A percentile compares a stretch with the other conserved stretches of the same genome.
Evolutionary conservation across 2,888 invertebrate species (phyloP).

Genomic region (Charanyca ferruginea): DNA sequence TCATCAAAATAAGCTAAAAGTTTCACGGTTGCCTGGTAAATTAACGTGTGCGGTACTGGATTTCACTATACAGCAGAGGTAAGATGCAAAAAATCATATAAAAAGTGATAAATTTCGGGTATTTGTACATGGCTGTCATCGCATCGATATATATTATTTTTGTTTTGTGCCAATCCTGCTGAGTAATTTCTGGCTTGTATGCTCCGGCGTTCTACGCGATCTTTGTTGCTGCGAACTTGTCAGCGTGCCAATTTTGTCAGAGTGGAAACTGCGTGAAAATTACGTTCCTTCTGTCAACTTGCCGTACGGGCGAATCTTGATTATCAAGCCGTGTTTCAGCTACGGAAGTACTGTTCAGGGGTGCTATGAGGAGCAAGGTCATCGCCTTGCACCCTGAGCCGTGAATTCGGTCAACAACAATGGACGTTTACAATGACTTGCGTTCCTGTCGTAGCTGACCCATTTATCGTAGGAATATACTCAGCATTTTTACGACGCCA

Average conservation of each 20-base stretch:
- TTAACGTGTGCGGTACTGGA: conserved; percentile 41
- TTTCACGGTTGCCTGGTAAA: conserved; percentile 43
- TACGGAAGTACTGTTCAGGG: conserved; percentile 38
- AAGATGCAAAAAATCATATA: conserved; percentile 36
- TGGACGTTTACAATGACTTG: conserved; percentile 55
- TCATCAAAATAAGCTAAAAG: conserved; percentile 58
- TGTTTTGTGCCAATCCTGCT: conserved; percentile 73
- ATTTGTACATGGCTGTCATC: conserved; percentile 53
- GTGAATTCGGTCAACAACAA: conserved; percentile 34
- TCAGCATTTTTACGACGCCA: conserved; percentile 15
- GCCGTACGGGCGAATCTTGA: conserved; percentile 39
- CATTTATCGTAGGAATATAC: conserved; percentile 20
- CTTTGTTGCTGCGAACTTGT: conserved; percentile 59
- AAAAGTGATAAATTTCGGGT: conserved; percentile 19
- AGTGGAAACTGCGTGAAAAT: conserved; percentile 37
- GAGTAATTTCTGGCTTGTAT: conserved; percentile 72
- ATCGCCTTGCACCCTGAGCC: conserved; percentile 34
- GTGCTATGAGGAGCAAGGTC: conserved; percentile 31
- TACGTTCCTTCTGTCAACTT: conserved; percentile 22
- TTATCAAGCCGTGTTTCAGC: conserved; percentile 7
- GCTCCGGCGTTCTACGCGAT: conserved; percentile 32
- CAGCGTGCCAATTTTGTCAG: conserved; percentile 62
- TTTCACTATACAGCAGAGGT: conserved; percentile 49
- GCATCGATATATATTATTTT: conserved; percentile 67
- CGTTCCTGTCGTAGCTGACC: conserved; percentile 49